Evolutionary conservation across 30 jellyfish, hydroid and myxozoan species (phyloP), one percentile per base, ranked within the genome.

Genomic region (Pseudorhiza aurosa): DNA sequence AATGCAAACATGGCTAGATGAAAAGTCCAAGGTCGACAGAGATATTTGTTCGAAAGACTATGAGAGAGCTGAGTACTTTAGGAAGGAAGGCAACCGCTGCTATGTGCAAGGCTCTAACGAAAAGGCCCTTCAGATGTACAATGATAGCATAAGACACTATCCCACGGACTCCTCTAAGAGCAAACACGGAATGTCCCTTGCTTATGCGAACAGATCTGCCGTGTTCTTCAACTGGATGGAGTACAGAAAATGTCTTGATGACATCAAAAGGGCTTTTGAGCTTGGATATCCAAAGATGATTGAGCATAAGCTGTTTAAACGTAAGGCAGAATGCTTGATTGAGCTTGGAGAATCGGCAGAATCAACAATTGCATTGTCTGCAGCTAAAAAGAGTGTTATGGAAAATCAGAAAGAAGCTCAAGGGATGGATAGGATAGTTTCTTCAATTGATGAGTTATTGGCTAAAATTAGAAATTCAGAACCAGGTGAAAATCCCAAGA

Each of bases 171-270:
- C 40, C 39, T 29, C 31, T 45, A 11, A 28, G 2, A 21, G 26
- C 15, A 42, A 57, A 21, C 1, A 58, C 56, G 75, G 68, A 57
- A 21, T 76, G 15, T 72, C 93, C 14, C 91, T 85, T 6, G 85
- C 90, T 8, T 86, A 44, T 56, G 98, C 88, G 0, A 92, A 92
- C 78, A 96, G 98, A 42, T 85, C 98, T 2, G 98, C 98, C 8
- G 97, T 92, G 9, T 65, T 92, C 22, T 85, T 77, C 55, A 49
- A 72, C 26, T 44, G 39, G 74, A 36, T 55, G 8, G 26, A 29
- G 32, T 81, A 26, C 77, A 33, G 56, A 24, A 49, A 85, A 51
- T 92, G 98, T 53, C 69, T 92, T 15, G 64, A n/a, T 4, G 98
- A 92, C 60, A 92, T 92, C 36, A 80, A 77, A 0, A 29, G 0